Evolutionary conservation across 2,888 invertebrate species (phyloP).

Genomic region (Linyphia triangularis): DNA sequence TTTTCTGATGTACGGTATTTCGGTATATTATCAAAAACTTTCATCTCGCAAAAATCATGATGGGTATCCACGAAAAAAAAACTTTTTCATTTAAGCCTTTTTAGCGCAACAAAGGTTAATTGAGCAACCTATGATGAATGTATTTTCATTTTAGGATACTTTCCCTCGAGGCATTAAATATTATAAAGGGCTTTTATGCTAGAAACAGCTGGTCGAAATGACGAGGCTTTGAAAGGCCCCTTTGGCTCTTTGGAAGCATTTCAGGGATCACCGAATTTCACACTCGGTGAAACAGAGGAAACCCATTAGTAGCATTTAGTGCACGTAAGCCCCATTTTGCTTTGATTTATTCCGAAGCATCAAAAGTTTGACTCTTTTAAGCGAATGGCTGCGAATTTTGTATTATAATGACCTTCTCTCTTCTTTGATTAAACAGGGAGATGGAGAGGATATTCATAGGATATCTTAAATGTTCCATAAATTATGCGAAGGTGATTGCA

Average conservation of each 20-base stretch:
- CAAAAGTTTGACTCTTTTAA: conserved; percentile 68
- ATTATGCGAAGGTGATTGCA: neutral
- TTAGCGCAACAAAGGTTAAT: conserved; percentile 36
- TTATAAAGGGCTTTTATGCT: conserved; percentile 70
- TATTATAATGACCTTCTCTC: conserved; percentile 39
- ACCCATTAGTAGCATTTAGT: conserved; percentile 69
- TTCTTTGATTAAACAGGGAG: conserved; percentile 52
- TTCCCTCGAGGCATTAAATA: conserved; percentile 64
- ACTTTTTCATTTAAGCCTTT: too few relatives aligned
- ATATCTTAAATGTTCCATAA: neutral
- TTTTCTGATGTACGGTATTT: too few relatives aligned
- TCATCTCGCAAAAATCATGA: too few relatives aligned
- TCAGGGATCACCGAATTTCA: conserved; percentile 69
- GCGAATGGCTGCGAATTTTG: conserved; percentile 38
- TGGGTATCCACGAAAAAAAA: too few relatives aligned
- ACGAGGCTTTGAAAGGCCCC: conserved; percentile 60
- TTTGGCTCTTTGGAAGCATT: conserved; percentile 42
- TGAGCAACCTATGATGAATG: conserved; percentile 43
- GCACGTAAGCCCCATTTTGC: conserved; percentile 49
- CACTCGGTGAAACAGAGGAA: conserved; percentile 66
- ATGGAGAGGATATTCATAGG: conserved; percentile 8
- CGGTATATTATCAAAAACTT: conserved; percentile 17
- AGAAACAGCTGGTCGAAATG: conserved; percentile 60
- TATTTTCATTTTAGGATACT: conserved; percentile 52
- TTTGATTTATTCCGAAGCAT: conserved; percentile 67